phyloP scores from a whole-genome alignment of 2,113 vertebrate genomes.

The Nannospalax galili region DNA sequence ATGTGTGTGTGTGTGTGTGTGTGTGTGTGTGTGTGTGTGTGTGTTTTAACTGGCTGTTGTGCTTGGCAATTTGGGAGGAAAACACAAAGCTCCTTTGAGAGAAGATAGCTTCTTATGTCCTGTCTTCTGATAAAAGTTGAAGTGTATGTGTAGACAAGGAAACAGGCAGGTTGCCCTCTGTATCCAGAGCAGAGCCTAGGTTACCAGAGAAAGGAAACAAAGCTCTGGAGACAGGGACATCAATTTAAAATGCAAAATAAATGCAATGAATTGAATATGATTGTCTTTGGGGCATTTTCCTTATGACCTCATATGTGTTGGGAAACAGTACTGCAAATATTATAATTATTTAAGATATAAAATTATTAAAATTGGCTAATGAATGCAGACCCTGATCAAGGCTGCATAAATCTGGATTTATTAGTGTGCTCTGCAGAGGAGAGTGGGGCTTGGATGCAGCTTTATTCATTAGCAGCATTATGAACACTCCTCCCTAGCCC shows the following conservation, averaged over 20 bases:
- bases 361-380: slow-evolving; percentile 84
- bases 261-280: slow-evolving; percentile 47
- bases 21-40: too few species aligned
- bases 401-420: slow-evolving; percentile 78
- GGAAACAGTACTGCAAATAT: slow-evolving; percentile 75
- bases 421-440: slow-evolving; percentile 47
- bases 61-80: not conserved
- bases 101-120: not conserved
- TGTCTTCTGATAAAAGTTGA: slow-evolving; percentile 22
- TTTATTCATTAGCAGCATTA: slow-evolving; percentile 75
- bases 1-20: not conserved
- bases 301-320: slow-evolving; percentile 76
- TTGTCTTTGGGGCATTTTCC: slow-evolving; percentile 71
- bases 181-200: slow-evolving; percentile 21
- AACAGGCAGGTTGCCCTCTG: not conserved
- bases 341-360: slow-evolving; percentile 83
- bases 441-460: slow-evolving; percentile 28
- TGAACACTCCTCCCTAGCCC: slow-evolving; percentile 33
- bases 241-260: slow-evolving; percentile 71
- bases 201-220: not conserved
- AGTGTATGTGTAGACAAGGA: slow-evolving; percentile 4
- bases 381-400: slow-evolving; percentile 75
- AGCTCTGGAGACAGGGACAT: not conserved
- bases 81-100: slow-evolving; percentile 14
- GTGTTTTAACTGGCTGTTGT: not conserved